Percentiles rank a stretch among this genome's conserved stretches.
Evolutionary conservation across 2,888 invertebrate genomes (phyloP).

Genomic region (Volucella inflata): DNA sequence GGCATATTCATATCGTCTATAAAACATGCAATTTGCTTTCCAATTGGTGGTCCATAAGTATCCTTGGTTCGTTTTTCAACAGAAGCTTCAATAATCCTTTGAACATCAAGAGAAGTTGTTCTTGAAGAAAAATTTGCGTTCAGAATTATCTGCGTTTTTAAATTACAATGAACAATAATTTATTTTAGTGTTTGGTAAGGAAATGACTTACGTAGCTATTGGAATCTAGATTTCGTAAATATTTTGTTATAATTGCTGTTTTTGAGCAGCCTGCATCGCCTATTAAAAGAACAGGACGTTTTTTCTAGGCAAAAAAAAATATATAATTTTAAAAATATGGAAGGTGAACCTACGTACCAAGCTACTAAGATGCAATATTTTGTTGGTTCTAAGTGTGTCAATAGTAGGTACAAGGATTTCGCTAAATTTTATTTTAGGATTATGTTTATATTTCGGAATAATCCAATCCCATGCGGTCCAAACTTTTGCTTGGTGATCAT

Average conservation of each 20-base stretch:
- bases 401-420: conserved; percentile 95
- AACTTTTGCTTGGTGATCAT: conserved; percentile 86
- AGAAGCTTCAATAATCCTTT: conserved; percentile 92
- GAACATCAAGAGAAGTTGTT: conserved; percentile 95
- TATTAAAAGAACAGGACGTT: conserved; percentile 92
- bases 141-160: conserved; percentile 86
- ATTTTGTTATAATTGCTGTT: conserved; percentile 94
- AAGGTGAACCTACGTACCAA: conserved; percentile 84
- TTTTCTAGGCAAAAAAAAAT: conserved; percentile 84
- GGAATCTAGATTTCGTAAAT: conserved; percentile 88
- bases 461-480: conserved; percentile 95
- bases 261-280: conserved; percentile 97
- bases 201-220: conserved; percentile 87
- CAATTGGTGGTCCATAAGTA: conserved; percentile 94
- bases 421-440: conserved; percentile 88
- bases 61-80: conserved; percentile 96
- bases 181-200: neutral
- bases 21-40: conserved; percentile 94
- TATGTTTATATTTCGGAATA: conserved; percentile 90
- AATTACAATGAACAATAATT: conserved; percentile 65
- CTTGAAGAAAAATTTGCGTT: conserved; percentile 96
- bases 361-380: conserved; percentile 91
- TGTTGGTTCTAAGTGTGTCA: conserved; percentile 92
- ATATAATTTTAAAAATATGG: neutral
- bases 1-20: conserved; percentile 99